Evolutionary conservation across 2,113 vertebrate genomes (phyloP).

Genomic region (Atherinomorus stipes): DNA sequence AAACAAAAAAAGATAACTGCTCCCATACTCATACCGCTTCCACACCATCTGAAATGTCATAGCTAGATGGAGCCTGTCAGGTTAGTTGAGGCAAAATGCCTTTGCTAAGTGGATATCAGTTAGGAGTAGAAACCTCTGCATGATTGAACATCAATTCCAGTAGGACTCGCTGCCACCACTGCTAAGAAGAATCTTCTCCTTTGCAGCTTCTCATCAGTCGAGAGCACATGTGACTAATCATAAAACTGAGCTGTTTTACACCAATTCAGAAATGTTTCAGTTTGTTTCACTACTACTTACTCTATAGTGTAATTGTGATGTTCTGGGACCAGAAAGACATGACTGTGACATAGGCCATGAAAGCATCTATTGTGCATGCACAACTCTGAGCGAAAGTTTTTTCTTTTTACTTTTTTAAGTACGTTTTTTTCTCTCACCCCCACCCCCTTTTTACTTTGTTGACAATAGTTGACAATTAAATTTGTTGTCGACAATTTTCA

Average conservation of each 20-base stretch:
- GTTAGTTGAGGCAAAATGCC: constrained; percentile 17
- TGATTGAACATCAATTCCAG: neutral
- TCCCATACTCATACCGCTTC: constrained; percentile 1
- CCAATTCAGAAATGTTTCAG: constrained; percentile 3
- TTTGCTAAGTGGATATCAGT: constrained; percentile 13
- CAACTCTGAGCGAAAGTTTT: too few species aligned
- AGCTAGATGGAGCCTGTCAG: constrained; percentile 1
- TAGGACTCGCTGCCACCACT: neutral
- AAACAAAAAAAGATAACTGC: constrained; percentile 21
- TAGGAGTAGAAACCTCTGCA: constrained; percentile 11
- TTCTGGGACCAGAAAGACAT: too few species aligned
- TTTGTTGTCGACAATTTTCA: too few species aligned
- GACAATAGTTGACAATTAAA: too few species aligned
- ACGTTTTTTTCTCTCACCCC: too few species aligned
- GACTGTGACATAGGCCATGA: too few species aligned
- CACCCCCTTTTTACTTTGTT: too few species aligned
- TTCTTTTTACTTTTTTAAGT: too few species aligned
- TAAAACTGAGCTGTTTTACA: neutral
- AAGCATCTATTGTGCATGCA: too few species aligned
- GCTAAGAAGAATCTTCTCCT: neutral
- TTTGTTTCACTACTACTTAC: constrained; percentile 8
- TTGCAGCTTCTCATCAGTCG: neutral
- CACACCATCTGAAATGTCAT: neutral
- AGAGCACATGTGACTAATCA: neutral
- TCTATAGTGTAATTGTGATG: neutral